phyloP scores from a whole-genome alignment of 1,140 invertebrate genomes.

The Paralvinella palmiformis region DNA sequence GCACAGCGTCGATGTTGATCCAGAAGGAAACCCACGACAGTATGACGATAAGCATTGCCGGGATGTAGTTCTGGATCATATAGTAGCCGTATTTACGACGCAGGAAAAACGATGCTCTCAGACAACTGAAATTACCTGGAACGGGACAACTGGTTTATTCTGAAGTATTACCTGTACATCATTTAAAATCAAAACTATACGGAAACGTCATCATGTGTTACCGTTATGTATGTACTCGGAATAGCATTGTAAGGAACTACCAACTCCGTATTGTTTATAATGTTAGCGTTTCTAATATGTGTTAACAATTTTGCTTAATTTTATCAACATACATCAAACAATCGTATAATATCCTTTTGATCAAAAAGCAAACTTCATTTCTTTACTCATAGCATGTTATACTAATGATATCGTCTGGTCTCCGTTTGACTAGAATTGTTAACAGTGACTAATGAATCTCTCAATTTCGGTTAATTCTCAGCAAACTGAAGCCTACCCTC shows the following conservation, averaged over 20 bases:
- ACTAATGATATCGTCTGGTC: too few species aligned
- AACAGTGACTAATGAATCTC: too few species aligned
- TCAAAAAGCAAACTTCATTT: too few species aligned
- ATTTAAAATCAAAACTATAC: neutral
- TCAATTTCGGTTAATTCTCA: too few species aligned
- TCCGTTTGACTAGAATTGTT: too few species aligned
- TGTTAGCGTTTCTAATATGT: neutral
- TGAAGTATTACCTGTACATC: neutral
- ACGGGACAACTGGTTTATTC: neutral
- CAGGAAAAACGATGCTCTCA: constrained; percentile 26
- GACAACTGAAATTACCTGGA: constrained; percentile 30
- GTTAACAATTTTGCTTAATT: too few species aligned
- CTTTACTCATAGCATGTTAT: too few species aligned
- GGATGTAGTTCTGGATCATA: constrained; percentile 18
- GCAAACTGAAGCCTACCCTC: too few species aligned
- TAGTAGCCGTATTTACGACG: constrained; percentile 32
- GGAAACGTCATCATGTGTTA: neutral
- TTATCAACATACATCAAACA: too few species aligned
- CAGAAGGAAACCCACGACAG: constrained; percentile 40
- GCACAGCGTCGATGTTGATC: constrained; percentile 32
- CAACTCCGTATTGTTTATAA: neutral
- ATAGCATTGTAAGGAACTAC: neutral
- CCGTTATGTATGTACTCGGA: neutral
- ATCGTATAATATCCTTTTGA: too few species aligned
- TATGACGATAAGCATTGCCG: constrained; percentile 31